A percentile compares a stretch with the other conserved stretches of the same genome.
phyloP scores from a whole-genome alignment of 2,888 invertebrate species.

The Andrena camellia region DNA sequence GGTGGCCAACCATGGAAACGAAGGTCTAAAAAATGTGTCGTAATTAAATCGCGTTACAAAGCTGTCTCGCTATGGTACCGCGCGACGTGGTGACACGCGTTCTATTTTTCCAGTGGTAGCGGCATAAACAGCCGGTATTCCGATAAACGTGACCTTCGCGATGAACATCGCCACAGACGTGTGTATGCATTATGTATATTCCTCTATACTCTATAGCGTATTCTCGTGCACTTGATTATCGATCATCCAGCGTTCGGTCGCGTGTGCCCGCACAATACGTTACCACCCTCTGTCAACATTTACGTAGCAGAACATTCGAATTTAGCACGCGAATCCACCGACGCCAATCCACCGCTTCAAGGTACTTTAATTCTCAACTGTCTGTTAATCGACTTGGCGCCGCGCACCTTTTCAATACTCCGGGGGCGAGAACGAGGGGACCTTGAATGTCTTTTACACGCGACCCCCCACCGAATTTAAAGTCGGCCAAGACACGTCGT shows the following conservation, averaged over 20 bases:
- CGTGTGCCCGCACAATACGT: conserved; percentile 53
- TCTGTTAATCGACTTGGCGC: conserved; percentile 39
- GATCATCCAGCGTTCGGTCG: conserved; percentile 51
- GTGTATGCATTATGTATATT: conserved; percentile 51
- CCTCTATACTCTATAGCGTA: conserved; percentile 31
- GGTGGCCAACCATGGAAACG: background rate
- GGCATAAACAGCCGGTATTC: conserved; percentile 32
- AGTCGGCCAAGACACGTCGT: background rate
- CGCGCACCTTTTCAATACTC: conserved; percentile 5
- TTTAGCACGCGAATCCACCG: conserved; percentile 54
- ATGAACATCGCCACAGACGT: conserved; percentile 35
- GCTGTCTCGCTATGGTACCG: background rate
- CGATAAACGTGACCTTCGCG: conserved; percentile 53
- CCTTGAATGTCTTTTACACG: background rate
- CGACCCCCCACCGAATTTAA: background rate
- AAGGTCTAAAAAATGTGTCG: background rate
- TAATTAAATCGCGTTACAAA: background rate
- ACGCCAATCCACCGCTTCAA: conserved; percentile 21
- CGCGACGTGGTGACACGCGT: background rate
- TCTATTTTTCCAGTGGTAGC: conserved; percentile 8
- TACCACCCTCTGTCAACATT: conserved; percentile 57
- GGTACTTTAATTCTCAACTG: conserved; percentile 33
- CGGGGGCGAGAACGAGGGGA: conserved; percentile 1
- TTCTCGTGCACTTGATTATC: conserved; percentile 59
- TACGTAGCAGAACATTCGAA: conserved; percentile 58